These are phyloP conservation scores for Ictalurus punctatus DNA, from an alignment of 2,113 vertebrate genomes.

Conservation along the genomic window DNA sequence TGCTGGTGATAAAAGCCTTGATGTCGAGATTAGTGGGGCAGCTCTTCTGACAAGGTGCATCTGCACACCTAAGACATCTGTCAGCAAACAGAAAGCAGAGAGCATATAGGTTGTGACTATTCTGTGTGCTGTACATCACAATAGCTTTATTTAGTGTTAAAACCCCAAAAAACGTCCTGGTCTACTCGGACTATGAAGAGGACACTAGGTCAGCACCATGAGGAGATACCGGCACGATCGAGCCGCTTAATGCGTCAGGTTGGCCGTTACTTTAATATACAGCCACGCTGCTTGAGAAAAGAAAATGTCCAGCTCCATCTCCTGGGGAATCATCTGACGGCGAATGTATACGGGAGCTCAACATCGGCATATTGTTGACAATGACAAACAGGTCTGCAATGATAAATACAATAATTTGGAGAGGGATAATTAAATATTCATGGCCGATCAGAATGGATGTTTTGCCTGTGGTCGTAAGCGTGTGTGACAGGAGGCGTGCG, in stretches of 20 bases:
- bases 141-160: not conserved
- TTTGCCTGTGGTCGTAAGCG: constrained; percentile 48
- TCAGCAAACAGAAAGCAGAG: constrained; percentile 36
- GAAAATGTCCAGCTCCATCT: constrained; percentile 32
- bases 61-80: constrained; percentile 86
- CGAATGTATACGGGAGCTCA: constrained; percentile 40
- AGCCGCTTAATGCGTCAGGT: constrained; percentile 1
- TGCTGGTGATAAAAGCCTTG: constrained; percentile 86
- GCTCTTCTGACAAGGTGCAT: constrained; percentile 89
- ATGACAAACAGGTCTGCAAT: constrained; percentile 66
- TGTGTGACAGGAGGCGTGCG: constrained; percentile 47
- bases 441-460: constrained; percentile 67
- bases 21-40: constrained; percentile 87
- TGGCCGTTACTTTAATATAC: constrained; percentile 33
- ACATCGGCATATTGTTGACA: constrained; percentile 62
- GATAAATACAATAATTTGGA: constrained; percentile 67
- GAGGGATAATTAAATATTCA: constrained; percentile 71
- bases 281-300: constrained; percentile 9
- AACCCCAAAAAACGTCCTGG: not conserved
- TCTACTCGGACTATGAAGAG: not conserved
- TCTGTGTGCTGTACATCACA: not conserved
- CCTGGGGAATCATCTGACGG: constrained; percentile 40
- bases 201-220: constrained; percentile 6
- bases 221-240: not conserved
- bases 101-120: not conserved